These are phyloP conservation scores for Ploceus nigricollis DNA, from an alignment of 2,113 vertebrate species.

Conservation along the genomic window DNA sequence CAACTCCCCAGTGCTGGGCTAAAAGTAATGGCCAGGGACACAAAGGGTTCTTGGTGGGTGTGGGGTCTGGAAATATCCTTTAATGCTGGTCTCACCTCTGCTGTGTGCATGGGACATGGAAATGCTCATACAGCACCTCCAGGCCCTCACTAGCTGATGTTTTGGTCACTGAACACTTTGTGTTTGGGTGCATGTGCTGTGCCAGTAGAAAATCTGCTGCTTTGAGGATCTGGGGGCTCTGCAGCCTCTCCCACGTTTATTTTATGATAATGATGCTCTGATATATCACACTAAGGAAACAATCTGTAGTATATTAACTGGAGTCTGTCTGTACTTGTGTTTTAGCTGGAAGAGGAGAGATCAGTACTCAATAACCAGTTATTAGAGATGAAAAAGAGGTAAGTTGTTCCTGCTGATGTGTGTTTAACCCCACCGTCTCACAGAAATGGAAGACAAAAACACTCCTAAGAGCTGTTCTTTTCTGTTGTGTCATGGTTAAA, in stretches of 20 bases:
- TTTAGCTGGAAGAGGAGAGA: slow-evolving; percentile 87
- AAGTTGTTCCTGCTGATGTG: slow-evolving; percentile 24
- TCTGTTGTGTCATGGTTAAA: neutral
- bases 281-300: neutral
- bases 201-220: neutral
- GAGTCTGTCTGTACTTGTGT: neutral
- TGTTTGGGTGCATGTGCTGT: neutral
- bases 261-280: neutral
- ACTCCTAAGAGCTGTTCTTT: neutral
- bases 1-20: neutral
- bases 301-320: neutral
- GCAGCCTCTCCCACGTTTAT: neutral
- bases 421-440: neutral
- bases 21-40: neutral
- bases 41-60: neutral
- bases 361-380: slow-evolving; percentile 90
- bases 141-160: neutral
- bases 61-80: accelerated
- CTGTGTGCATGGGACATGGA: neutral
- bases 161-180: neutral
- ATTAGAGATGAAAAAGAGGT: slow-evolving; percentile 93
- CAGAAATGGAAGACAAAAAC: neutral
- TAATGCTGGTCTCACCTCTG: neutral
- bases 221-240: neutral
- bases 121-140: neutral